Evolutionary conservation across 2,888 invertebrate genomes (phyloP), one percentile per base, ranked within the genome.

Genomic region (Scaptomyza caliginosa): DNA sequence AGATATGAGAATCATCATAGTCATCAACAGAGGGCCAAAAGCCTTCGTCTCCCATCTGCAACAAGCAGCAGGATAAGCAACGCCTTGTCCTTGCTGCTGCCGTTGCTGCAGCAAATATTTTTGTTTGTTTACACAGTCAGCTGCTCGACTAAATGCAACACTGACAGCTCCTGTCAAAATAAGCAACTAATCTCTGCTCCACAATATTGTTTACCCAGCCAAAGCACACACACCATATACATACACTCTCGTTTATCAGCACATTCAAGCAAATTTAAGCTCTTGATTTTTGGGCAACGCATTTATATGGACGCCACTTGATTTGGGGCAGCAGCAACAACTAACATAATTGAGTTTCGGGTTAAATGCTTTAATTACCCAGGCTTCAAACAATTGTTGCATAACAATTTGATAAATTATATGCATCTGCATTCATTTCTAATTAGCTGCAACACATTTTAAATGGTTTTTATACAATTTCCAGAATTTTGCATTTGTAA

Each of bases 141-240:
- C 62, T 49, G 66, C 73, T 59, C 34, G 54, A 60, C 80, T 73
- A 73, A 83, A 75, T 77, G 75, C 79, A 82, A 77, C 86, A 77
- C 80, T 80, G 78, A 78, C 86, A 86, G 86, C 83, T 76, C 42
- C 78, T 83, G 78, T 86, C 83, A 83, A 83, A 86, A 83, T 83
- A 83, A 72, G 67, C 83, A 71, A 83, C 83, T 82, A 82, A 82
- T 82, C 82, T 79, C 67, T 66, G 62, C 46, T 50, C 50, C 51
- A 72, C 80, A 77, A 83, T 80, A 80, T 69, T 80, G 77, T 80
- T 83, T 72, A 75, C 58, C 63, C 67, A 54, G 66, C 64, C 46
- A 71, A 65, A 32, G 46, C 49, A 50, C 39, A 48, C 39, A 21
- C 24, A 16, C 43, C 24, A 48, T 23, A 23, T 28, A 57, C 28